Evolutionary conservation across 2,888 invertebrate genomes (phyloP).

Genomic region (Crioceris asparagi): DNA sequence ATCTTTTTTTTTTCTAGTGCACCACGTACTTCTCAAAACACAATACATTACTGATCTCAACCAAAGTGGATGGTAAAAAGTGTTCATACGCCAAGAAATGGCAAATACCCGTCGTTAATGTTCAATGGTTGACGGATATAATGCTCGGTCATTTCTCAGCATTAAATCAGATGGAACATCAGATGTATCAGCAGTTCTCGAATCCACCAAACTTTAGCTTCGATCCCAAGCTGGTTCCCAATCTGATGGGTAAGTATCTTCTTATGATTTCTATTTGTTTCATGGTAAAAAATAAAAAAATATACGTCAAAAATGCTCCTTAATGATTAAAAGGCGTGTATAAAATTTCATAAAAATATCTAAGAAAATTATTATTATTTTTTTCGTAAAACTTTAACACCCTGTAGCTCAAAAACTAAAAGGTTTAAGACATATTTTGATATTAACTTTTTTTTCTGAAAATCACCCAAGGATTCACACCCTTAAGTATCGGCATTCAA

Average conservation of each 20-base stretch:
- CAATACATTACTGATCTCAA: conserved; percentile 66
- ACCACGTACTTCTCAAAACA: conserved; percentile 69
- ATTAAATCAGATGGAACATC: conserved; percentile 67
- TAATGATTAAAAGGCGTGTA: too few species aligned
- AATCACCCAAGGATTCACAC: too few species aligned
- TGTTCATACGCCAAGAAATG: conserved; percentile 84
- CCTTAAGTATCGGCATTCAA: too few species aligned
- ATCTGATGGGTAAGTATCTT: conserved; percentile 70
- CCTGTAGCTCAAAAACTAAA: too few species aligned
- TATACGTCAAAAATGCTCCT: too few species aligned
- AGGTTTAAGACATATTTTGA: too few species aligned
- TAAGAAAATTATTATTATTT: too few species aligned
- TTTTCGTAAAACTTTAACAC: too few species aligned
- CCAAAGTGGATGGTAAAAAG: conserved; percentile 79
- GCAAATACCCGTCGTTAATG: conserved; percentile 84
- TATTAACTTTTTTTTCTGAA: too few species aligned
- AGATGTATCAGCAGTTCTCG: conserved; percentile 81
- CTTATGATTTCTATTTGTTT: not conserved
- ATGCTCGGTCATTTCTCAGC: conserved; percentile 80
- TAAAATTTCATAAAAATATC: too few species aligned
- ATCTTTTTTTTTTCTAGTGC: conserved; percentile 35
- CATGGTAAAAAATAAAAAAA: not conserved
- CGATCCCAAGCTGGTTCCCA: conserved; percentile 76
- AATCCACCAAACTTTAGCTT: conserved; percentile 65
- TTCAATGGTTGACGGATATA: conserved; percentile 87